Conservation (phyloP, 2,797 vertebrate genomes). For the Sylvilagus floridanus region DNA sequence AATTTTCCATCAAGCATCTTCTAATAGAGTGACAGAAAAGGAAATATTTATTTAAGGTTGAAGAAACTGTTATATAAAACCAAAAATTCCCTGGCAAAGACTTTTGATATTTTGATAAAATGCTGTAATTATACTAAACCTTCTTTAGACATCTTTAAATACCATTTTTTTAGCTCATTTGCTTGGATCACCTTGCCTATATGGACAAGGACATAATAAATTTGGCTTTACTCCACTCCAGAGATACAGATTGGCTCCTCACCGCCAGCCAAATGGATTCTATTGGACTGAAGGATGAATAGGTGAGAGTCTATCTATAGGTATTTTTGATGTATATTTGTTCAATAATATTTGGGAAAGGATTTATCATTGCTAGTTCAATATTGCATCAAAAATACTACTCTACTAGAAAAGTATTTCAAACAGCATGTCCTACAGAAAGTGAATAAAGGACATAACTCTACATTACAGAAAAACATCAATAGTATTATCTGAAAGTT, state of each 20-base stretch:
- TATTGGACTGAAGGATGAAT: background rate
- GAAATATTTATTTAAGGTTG: conserved; percentile 6
- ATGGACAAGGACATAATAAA: conserved; percentile 3
- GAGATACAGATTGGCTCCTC: background rate
- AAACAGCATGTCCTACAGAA: background rate
- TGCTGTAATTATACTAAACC: background rate
- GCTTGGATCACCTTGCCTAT: background rate
- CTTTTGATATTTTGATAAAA: background rate
- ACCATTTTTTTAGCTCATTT: background rate
- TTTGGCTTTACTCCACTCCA: background rate
- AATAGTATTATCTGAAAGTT: conserved; percentile 44
- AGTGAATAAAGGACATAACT: background rate
- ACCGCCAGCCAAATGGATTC: background rate
- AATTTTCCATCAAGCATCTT: background rate
- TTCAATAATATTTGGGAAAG: conserved; percentile 21
- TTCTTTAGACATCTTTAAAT: background rate
- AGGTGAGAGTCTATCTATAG: background rate
- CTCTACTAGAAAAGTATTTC: conserved; percentile 22
- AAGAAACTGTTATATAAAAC: background rate
- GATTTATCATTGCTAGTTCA: conserved; percentile 4
- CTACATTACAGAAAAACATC: background rate
- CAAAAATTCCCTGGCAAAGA: background rate
- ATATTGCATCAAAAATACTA: conserved; percentile 20
- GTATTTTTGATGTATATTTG: conserved; percentile 38
- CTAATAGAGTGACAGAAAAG: background rate